Base-by-base conservation (phyloP, 2,888 invertebrate genomes). In the Bembecia ichneumoniformis region DNA sequence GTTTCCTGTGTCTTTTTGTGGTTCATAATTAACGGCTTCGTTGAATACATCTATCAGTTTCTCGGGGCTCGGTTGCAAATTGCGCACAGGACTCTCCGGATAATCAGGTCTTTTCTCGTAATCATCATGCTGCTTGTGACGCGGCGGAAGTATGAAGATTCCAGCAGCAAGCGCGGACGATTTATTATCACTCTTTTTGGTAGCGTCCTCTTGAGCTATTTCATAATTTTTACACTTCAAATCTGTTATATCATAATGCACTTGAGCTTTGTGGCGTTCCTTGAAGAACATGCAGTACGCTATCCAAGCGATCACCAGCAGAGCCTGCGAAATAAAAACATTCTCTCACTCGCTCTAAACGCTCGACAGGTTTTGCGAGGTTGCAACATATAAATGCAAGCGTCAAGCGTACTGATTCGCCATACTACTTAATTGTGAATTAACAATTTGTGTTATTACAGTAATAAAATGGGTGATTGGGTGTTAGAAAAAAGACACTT, bases 271-370 rank as follows among this genome's bases (percentile, higher is more conserved):
- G 56, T 80, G 82, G 17, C 75, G 67, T 52, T 87, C 86, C 50
- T 73, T 74, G 51, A 75, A 63, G 58, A 87, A 87, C 83, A 87
- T 80, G 59, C 82, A 84, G 62, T 78, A 86, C 3, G 78, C 71
- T 63, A 87, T 77, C 81, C 82, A 86, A 36, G 62, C 61, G 20
- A 82, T 50, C 35, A 83, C 72, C 11, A 83, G 52, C 14, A 64
- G 67, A 15, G 83, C 80, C 86, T 86, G 79, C 34, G 59, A 60
- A 56, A 53, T 49, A 52, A 55, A 15, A 46, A 46, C 46, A 52
- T 44, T 40, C 40, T 40, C 40, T 40, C 4, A 40, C 40, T 40
- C 40, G 11, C 40, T 40, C 40, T 20, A 14, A 4, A 40, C 40
- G 40, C 3, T 14, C n/a, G 11, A 40, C 40, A 13, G 40, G 40